A percentile compares a stretch with the other conserved stretches of the same genome.
Conservation (phyloP, 2,797 vertebrate species). For the Lagodon rhomboides region DNA sequence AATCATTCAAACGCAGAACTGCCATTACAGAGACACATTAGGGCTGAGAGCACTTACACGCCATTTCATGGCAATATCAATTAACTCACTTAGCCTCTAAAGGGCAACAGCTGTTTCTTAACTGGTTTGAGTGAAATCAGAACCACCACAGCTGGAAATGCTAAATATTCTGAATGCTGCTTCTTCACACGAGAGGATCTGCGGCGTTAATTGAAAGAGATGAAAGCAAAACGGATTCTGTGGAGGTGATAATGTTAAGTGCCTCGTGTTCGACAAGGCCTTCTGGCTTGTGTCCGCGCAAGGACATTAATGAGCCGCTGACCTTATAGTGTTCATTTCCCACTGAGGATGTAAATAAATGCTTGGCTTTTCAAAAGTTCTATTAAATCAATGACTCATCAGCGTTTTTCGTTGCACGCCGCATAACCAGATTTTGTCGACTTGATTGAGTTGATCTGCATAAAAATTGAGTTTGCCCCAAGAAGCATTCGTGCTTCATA, state of each 20-base stretch:
- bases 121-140: slow-evolving; percentile 25
- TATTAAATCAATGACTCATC: slow-evolving; percentile 78
- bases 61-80: slow-evolving; percentile 41
- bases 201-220: slow-evolving; percentile 49
- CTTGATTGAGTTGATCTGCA: slow-evolving; percentile 74
- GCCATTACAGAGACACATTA: slow-evolving; percentile 49
- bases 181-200: slow-evolving; percentile 15
- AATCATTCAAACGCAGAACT: slow-evolving; percentile 44
- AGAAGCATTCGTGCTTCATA: slow-evolving; percentile 52
- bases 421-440: slow-evolving; percentile 68
- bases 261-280: slow-evolving; percentile 59
- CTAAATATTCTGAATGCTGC: slow-evolving; percentile 18
- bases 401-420: slow-evolving; percentile 53
- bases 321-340: slow-evolving; percentile 68
- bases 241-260: slow-evolving; percentile 50
- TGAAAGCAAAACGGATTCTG: slow-evolving; percentile 49
- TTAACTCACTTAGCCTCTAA: slow-evolving; percentile 48
- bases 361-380: slow-evolving; percentile 72
- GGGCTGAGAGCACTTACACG: slow-evolving; percentile 36
- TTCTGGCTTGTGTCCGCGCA: slow-evolving; percentile 64
- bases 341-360: slow-evolving; percentile 66
- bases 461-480: slow-evolving; percentile 76
- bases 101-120: slow-evolving; percentile 33
- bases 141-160: slow-evolving; percentile 26
- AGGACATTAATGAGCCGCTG: slow-evolving; percentile 74